Base-by-base conservation (phyloP, 2,888 invertebrate genomes). In the Bombylius discolor region DNA sequence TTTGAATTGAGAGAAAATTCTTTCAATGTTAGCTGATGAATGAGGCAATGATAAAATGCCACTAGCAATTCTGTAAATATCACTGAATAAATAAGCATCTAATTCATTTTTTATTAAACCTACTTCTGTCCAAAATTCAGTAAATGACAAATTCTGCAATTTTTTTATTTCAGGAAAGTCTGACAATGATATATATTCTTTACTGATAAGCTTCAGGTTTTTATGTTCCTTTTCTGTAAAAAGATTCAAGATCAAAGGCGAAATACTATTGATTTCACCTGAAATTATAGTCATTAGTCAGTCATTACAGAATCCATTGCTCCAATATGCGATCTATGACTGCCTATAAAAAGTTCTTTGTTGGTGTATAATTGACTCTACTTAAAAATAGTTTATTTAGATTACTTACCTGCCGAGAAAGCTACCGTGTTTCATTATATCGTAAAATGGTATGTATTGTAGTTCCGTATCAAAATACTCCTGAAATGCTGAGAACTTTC, bases 401-500 rank as follows among this genome's bases (percentile, higher is more conserved):
- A n/a, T n/a, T n/a, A n/a, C n/a, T n/a, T 31, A 47, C 39, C 36
- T 49, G 32, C 13, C 51, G 23, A 31, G 51, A 51, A 12, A 44
- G 12, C 51, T 31, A 51, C 6, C 57, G 54, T 45, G 56, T 58
- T 54, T 52, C 31, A n/a, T 36, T 34, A 32, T 48, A 58, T 55
- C 55, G 55, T 5, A 61, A 53, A 33, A 59, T 59, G n/a, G 32
- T 49, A 42, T n/a, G n/a, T n/a, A n/a, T n/a, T 59, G 57, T 5
- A 56, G 5, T 46, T 55, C 57, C 5, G 55, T 52, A 32, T 55
- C 55, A 51, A 58, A 60, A 52, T 56, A 57, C 55, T 58, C 51
- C 57, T 57, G 58, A 49, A 60, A 60, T 32, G 56, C 47, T 34
- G 31, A 11, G 45, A 59, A 58, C 5, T 61, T 53, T 4, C n/a